Evolutionary conservation across 2,888 invertebrate species (phyloP), one percentile per base, ranked within the genome.

Genomic region (Galerucella calmariensis): DNA sequence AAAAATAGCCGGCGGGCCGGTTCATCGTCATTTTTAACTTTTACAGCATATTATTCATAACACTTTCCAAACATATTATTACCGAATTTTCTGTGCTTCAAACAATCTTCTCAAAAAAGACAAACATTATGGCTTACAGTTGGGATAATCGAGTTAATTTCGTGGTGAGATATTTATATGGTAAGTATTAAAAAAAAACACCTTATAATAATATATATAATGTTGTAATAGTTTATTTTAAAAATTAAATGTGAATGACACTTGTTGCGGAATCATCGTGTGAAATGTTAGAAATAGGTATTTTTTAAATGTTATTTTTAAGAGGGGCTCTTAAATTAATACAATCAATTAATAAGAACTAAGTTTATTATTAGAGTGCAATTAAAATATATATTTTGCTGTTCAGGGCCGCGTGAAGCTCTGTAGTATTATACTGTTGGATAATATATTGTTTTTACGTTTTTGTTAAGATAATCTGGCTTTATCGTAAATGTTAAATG

Each of bases 121-220:
- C 41, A 20, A 77, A 46, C 59, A 35, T 35, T 35, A 94, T 94
- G 94, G 93, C 94, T 74, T 94, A 94, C 88, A 91, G 92, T 84
- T 95, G 95, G 95, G 94, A 95, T 85, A 95, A 93, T 88, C 91
- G 95, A 86, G 94, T 95, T 79, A 92, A 91, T 85, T 95, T 95
- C 87, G 92, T 95, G 85, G 94, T 95, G 81, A 92, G 92, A 86
- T 94, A 93, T 88, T 91, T 95, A 83, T 95, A 95, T 85, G 95
- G 95, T 95, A 88, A 92, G 92, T n/a, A n/a, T 90, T 61, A 46
- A 11, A 56, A 56, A 20, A 20, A 56, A 56, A 56, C n/a, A 56
- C 56, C 10, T 3, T 3, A n/a, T 20, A 9, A 56, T 56, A 20
- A 56, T 56, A 20, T 48, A 66, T 59, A 58, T 72, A 24, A 20